Evolutionary conservation across 2,113 vertebrate genomes (phyloP).

Genomic region (Speoplatyrhinus poulsoni): DNA sequence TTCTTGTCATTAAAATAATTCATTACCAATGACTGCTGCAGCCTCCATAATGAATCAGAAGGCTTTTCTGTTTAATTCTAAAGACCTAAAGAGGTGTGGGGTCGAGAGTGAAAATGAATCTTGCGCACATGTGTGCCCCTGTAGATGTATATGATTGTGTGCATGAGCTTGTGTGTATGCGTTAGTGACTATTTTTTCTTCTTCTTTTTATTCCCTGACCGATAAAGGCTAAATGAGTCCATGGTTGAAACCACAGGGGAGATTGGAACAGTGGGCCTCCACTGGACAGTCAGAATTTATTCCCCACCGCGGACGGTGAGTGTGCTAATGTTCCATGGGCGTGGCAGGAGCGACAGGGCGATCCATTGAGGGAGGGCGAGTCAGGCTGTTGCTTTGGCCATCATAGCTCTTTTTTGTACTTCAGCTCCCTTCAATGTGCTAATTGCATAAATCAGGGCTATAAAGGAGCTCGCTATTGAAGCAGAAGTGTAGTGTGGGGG

Average conservation of each 20-base stretch:
- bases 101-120: conserved; percentile 82
- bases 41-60: conserved; percentile 81
- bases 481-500: conserved; percentile 65
- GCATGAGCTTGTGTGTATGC: conserved; percentile 5
- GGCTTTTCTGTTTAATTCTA: conserved; percentile 69
- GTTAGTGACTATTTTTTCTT: background rate
- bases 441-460: conserved; percentile 92
- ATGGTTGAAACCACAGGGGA: conserved; percentile 80
- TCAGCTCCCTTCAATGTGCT: conserved; percentile 79
- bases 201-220: conserved; percentile 26
- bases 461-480: conserved; percentile 85
- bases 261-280: conserved; percentile 60
- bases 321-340: conserved; percentile 57
- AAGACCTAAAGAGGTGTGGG: conserved; percentile 57
- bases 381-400: conserved; percentile 67
- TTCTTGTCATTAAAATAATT: conserved; percentile 81
- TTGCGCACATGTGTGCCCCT: conserved; percentile 31
- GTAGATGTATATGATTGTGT: background rate
- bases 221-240: conserved; percentile 82
- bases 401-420: conserved; percentile 57
- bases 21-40: conserved; percentile 75
- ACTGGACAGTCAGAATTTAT: conserved; percentile 85
- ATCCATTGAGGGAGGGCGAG: conserved; percentile 49
- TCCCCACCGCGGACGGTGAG: conserved; percentile 72
- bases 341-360: conserved; percentile 29